Conservation (phyloP, 1,140 invertebrate genomes). For the Drosophila mauritiana region DNA sequence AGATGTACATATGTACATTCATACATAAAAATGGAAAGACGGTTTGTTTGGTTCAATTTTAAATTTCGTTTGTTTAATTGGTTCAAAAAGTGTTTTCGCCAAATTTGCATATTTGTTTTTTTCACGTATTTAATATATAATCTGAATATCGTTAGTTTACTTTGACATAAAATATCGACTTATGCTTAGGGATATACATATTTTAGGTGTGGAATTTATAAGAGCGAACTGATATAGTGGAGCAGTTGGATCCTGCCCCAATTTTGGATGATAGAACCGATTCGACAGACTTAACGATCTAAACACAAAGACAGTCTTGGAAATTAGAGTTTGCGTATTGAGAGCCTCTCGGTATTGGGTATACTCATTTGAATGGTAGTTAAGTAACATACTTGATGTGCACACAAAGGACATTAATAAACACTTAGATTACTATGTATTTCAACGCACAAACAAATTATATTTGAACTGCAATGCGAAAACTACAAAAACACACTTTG, state of each 20-base stretch:
- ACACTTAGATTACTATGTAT: slow-evolving; percentile 19
- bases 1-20: neutral
- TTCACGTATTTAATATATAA: slow-evolving; percentile 38
- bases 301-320: slow-evolving; percentile 79
- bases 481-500: slow-evolving; percentile 54
- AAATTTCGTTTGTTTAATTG: slow-evolving; percentile 70
- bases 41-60: slow-evolving; percentile 36
- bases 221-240: slow-evolving; percentile 58
- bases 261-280: slow-evolving; percentile 49
- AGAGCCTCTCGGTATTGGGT: slow-evolving; percentile 37
- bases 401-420: slow-evolving; percentile 48
- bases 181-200: slow-evolving; percentile 57
- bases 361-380: slow-evolving; percentile 18
- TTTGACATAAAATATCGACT: slow-evolving; percentile 74
- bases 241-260: neutral
- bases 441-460: slow-evolving; percentile 40
- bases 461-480: slow-evolving; percentile 53
- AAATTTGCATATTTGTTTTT: slow-evolving; percentile 63
- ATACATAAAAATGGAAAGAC: neutral
- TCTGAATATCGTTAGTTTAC: slow-evolving; percentile 43
- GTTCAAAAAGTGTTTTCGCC: slow-evolving; percentile 76
- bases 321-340: slow-evolving; percentile 69
- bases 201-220: slow-evolving; percentile 26
- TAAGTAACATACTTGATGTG: slow-evolving; percentile 31
- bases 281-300: slow-evolving; percentile 60